Evolutionary conservation across 2,797 vertebrate species (phyloP).

Genomic region (Tokudaia muenninki): DNA sequence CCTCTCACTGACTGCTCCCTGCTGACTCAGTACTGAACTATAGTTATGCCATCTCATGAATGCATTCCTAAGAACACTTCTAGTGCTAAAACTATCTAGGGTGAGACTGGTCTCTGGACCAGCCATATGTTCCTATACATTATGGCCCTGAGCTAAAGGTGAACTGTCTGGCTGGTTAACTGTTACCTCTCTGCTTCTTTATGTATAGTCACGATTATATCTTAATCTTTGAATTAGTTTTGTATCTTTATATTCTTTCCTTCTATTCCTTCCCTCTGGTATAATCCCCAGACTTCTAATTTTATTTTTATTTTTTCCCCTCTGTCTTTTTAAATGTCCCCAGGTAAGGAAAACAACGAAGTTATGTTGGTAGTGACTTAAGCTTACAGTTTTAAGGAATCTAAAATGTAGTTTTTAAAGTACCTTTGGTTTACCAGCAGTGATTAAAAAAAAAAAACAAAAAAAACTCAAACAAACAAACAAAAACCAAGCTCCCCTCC

Average conservation of each 20-base stretch:
- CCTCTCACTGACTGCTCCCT: not conserved
- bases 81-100: not conserved
- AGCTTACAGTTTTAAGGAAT: conserved; percentile 2
- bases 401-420: not conserved
- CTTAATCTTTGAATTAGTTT: not conserved
- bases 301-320: not conserved
- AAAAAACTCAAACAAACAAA: too few relatives aligned
- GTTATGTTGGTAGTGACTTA: not conserved
- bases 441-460: not conserved
- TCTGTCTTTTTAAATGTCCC: not conserved
- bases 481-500: not conserved
- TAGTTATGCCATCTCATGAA: not conserved
- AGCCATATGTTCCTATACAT: not conserved
- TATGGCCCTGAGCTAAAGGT: too few relatives aligned
- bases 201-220: not conserved
- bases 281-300: conserved; percentile 5
- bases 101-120: not conserved
- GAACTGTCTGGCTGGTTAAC: not conserved
- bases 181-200: not conserved
- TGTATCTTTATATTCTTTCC: not conserved
- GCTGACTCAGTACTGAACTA: not conserved
- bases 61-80: not conserved
- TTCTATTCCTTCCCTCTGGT: not conserved
- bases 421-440: not conserved
- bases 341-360: conserved; percentile 29